Base-by-base conservation (phyloP, 1,140 invertebrate genomes). In the Thaumetopoea pityocampa region DNA sequence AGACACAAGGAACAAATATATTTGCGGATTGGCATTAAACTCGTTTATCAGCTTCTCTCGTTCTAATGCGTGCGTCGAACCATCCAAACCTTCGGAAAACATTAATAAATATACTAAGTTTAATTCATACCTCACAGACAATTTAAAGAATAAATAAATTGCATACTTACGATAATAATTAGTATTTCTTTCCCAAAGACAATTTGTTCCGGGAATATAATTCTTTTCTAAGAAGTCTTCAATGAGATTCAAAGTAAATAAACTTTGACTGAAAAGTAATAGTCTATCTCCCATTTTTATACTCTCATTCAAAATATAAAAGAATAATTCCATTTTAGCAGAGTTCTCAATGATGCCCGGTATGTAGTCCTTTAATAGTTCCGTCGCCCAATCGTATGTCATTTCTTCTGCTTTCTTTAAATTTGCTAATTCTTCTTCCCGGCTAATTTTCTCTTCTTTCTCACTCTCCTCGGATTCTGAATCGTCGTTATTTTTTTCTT, bases 1-100 rank as follows among this genome's bases (percentile, higher is more conserved):
- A 1, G 96, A 99, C n/a, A 99, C 95, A 23, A 99, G 87, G 79
- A 99, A 99, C 16, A 99, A 78, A 74, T 93, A 92, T 20, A 97
- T 89, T 51, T 93, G 91, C n/a, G 91, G 89, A 86, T 95, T 95
- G 20, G 92, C 91, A 82, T 99, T 99, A 68, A 99, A 99, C 73
- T 97, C 94, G 72, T 98, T 97, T 40, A 99, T 99, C 7, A 99
- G 85, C 69, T 96, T 96, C 71, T 99, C 97, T 58, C 98, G 87
- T 72, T 99, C 98, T 28, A 94, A 86, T 1, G 95, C 96, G 50
- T 92, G 92, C 0, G 98, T 99, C 17, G 96, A 97, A 27, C 98
- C 98, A 86, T 99, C 98, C 18, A 99, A 81, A 45, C 92, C 91
- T 92, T 46, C 44, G 83, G 72, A 6, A 33, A 36, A 30, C 17